Base-by-base conservation (phyloP, 2,797 vertebrate genomes). In the Squalus acanthias region DNA sequence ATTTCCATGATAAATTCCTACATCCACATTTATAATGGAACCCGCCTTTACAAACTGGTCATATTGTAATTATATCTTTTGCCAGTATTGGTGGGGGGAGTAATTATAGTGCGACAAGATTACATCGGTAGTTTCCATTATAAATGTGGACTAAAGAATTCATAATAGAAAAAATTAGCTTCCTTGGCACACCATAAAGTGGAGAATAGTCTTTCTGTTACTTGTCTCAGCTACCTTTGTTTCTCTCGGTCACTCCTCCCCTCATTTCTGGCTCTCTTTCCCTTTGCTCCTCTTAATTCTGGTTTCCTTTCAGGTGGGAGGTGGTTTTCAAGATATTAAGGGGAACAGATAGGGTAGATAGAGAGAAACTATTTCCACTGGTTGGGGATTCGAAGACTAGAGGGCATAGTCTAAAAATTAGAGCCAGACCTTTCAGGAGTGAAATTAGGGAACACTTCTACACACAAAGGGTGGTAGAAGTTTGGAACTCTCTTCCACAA, bases 91-190 rank as follows among this genome's bases (percentile, higher is more conserved):
- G 39, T 1, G 20, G 26, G 70, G 70, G 70, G 8, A 72, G 70
- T 26, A 72, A 24, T 26, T 29, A 70, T 0, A 82, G 20, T 17
- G 17, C 7, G 7, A 8, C 17, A 85, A 85, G 79, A 13, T 13
- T 76, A 76, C 33, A 82, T 39, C 13, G 1, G 76, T 82, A 50
- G 82, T 50, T 85, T 85, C 82, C 20, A 85, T 85, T 50, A 33
- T 76, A 33, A 76, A 76, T n/a, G 74, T n/a, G 74, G 74, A n/a
- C 74, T 76, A 76, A 76, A n/a, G 74, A 74, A 76, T 76, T 85
- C 46, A 85, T 46, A 24, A 85, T 50, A 85, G 39, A 46, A 46
- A 50, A 50, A 85, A 85, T 4, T 3, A 15, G n/a, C n/a, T 6
- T 15, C 39, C 12, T 17, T 39, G 79, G 5, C 39, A 46, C 39